These are phyloP conservation scores for Pedicia rivosa DNA, from an alignment of 2,888 invertebrate genomes.

Conservation along the genomic window DNA sequence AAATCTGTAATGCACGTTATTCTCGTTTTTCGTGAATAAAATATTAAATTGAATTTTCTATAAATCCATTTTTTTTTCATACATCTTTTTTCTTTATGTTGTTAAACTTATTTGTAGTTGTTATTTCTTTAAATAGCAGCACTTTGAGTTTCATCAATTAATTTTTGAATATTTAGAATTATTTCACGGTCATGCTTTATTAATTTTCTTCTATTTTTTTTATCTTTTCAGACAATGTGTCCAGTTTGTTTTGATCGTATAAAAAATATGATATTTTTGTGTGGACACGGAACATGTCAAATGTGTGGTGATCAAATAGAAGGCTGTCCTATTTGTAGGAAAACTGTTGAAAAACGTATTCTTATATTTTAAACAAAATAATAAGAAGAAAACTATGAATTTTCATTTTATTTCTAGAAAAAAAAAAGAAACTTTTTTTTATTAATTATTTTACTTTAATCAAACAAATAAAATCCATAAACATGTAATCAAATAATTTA, in stretches of 20 bases:
- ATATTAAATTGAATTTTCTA: too few species aligned
- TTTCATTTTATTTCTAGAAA: background rate
- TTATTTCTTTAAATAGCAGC: background rate
- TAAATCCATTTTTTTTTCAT: too few species aligned
- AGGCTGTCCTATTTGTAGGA: conserved; percentile 95
- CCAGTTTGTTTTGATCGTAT: conserved; percentile 94
- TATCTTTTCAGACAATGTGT: conserved; percentile 76
- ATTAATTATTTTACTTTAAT: too few species aligned
- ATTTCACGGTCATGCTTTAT: too few species aligned
- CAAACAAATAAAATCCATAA: too few species aligned
- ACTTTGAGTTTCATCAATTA: too few species aligned
- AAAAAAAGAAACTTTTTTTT: too few species aligned
- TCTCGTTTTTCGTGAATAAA: too few species aligned
- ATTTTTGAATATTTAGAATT: too few species aligned
- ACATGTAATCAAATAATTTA: too few species aligned
- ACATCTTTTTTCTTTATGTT: too few species aligned
- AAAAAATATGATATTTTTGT: conserved; percentile 97
- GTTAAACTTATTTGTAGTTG: background rate
- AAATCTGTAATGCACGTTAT: too few species aligned
- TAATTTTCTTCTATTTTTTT: background rate
- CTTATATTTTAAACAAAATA: conserved; percentile 53
- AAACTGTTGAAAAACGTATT: conserved; percentile 90
- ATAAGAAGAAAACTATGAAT: background rate
- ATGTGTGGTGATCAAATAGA: conserved; percentile 97
- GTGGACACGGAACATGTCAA: conserved; percentile 96